Conservation (phyloP, 2,888 invertebrate genomes). For the Torymus aiolomorphi region DNA sequence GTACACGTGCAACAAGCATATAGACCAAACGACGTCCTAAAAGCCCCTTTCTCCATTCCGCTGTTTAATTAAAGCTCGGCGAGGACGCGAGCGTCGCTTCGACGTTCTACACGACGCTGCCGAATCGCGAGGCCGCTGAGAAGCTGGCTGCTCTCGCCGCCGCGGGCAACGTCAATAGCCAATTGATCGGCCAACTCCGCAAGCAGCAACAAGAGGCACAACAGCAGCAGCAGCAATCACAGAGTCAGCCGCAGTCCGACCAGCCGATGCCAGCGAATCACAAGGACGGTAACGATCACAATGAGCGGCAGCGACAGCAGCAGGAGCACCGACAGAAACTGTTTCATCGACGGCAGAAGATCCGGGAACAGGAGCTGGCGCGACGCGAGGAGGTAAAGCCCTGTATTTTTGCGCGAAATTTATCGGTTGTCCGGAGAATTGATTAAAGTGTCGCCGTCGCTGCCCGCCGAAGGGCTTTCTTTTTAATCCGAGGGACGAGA, state of each 20-base stretch:
- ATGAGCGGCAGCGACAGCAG: slow-evolving; percentile 13
- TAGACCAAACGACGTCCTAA: too few species aligned
- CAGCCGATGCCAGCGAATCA: slow-evolving; percentile 57
- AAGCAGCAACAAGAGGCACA: slow-evolving; percentile 65
- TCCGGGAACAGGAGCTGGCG: slow-evolving; percentile 59
- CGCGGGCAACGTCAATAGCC: slow-evolving; percentile 77
- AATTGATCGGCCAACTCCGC: slow-evolving; percentile 66
- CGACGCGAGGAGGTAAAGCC: slow-evolving; percentile 36
- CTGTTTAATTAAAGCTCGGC: slow-evolving; percentile 18
- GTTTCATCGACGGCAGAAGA: slow-evolving; percentile 34
- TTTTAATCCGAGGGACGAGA: too few species aligned
- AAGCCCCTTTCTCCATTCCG: too few species aligned
- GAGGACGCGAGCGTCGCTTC: slow-evolving; percentile 59
- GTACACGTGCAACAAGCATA: too few species aligned
- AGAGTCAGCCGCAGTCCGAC: slow-evolving; percentile 68
- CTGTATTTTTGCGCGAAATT: too few species aligned
- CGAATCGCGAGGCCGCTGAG: slow-evolving; percentile 81
- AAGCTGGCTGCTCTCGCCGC: slow-evolving; percentile 80
- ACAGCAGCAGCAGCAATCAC: slow-evolving; percentile 66
- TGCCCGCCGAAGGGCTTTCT: too few species aligned
- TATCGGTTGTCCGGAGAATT: too few species aligned
- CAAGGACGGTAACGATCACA: slow-evolving; percentile 61
- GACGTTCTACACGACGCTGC: slow-evolving; percentile 79
- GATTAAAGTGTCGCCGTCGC: too few species aligned
- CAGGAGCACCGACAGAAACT: slow-evolving; percentile 30